phyloP scores from a whole-genome alignment of 1,140 invertebrate genomes.

The Conus ventricosus region DNA sequence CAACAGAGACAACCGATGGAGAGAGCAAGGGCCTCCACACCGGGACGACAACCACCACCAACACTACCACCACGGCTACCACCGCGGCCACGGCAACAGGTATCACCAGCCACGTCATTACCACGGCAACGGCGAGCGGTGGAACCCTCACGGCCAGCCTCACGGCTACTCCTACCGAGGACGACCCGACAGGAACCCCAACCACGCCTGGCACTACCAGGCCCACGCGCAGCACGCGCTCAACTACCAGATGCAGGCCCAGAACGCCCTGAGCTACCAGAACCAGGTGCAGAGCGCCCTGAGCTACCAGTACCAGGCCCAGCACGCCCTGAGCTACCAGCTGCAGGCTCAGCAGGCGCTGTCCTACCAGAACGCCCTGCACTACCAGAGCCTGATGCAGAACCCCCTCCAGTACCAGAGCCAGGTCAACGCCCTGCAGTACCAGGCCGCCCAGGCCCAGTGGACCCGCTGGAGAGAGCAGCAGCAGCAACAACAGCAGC shows the following conservation, averaged over 20 bases:
- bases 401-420: neutral
- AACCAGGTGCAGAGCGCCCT: neutral
- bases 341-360: neutral
- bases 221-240: neutral
- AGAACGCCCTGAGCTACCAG: neutral
- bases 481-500: neutral
- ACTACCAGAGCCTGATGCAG: neutral
- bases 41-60: neutral
- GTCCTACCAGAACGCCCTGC: neutral
- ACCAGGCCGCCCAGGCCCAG: neutral
- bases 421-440: neutral
- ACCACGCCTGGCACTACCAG: neutral
- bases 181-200: neutral
- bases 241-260: neutral
- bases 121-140: neutral
- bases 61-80: neutral
- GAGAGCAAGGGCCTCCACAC: neutral
- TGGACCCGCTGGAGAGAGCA: neutral
- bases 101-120: neutral
- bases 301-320: neutral
- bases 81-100: neutral
- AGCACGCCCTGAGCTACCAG: neutral
- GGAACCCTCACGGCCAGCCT: neutral
- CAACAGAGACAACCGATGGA: neutral
- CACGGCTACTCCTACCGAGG: neutral